Conservation (phyloP, 2,113 vertebrate species). For the Xyliphius kryptos region DNA sequence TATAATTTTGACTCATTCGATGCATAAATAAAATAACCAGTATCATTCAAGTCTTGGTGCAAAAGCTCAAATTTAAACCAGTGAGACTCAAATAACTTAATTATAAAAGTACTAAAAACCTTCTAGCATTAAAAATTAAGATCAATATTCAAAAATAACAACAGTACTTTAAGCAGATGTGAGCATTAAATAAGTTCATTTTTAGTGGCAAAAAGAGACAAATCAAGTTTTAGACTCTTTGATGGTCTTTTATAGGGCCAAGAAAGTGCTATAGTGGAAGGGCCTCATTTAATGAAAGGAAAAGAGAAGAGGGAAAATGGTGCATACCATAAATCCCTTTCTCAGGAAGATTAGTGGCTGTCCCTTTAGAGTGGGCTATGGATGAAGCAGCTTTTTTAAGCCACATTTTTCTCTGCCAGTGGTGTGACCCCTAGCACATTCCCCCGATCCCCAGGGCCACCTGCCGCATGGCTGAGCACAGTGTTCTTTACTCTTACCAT, state of each 20-base stretch:
- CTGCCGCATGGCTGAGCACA: conserved; percentile 35
- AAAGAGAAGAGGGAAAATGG: conserved; percentile 29
- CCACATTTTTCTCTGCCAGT: conserved; percentile 71
- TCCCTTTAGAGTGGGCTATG: conserved; percentile 60
- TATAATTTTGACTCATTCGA: no score
- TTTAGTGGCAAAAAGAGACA: neutral
- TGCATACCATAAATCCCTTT: conserved; percentile 65
- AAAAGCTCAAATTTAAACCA: no score
- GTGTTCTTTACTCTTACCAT: conserved; percentile 16
- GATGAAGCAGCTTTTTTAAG: conserved; percentile 53
- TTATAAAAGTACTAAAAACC: no score
- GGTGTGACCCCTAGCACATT: conserved; percentile 57
- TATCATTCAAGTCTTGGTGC: no score
- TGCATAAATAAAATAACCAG: no score
- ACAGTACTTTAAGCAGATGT: neutral
- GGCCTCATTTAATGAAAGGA: conserved; percentile 60
- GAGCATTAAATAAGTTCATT: neutral
- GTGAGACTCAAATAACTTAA: no score
- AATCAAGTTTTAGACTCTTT: neutral
- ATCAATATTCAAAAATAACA: neutral
- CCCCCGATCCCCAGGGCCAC: conserved; percentile 42
- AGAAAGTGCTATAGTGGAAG: conserved; percentile 53
- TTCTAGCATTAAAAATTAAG: no score
- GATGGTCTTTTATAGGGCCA: conserved; percentile 43
- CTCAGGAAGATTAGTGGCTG: conserved; percentile 72